These are phyloP conservation scores for Etheostoma nigrum DNA, from an alignment of 2,797 vertebrate species.

Conservation along the genomic window DNA sequence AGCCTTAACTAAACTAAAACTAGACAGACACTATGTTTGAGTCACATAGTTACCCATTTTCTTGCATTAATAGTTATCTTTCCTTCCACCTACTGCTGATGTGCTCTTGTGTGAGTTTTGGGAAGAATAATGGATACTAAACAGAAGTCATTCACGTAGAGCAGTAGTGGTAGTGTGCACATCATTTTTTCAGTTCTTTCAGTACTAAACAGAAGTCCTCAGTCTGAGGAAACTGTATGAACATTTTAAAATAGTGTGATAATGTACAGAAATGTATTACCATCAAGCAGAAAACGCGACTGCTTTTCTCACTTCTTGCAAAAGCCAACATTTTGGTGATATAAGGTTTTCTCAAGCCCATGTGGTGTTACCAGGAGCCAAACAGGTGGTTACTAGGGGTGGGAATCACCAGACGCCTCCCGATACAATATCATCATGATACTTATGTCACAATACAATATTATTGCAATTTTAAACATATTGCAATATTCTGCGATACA, in stretches of 20 bases:
- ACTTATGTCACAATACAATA: no score
- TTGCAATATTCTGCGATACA: no score
- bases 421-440: no score
- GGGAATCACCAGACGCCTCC: no score
- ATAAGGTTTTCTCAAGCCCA: background rate
- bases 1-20: background rate
- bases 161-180: no score
- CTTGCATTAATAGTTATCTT: background rate
- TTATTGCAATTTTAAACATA: no score
- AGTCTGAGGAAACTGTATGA: background rate
- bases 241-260: background rate
- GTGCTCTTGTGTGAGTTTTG: background rate
- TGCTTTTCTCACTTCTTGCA: background rate
- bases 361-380: slow-evolving; percentile 16
- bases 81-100: background rate
- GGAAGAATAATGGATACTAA: no score
- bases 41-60: background rate
- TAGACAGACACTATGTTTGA: background rate
- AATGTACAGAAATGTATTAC: background rate
- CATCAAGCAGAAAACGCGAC: background rate
- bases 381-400: slow-evolving; percentile 10
- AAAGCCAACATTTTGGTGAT: background rate
- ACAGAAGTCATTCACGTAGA: no score
- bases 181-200: no score
- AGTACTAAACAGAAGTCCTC: no score